Evolutionary conservation across 2,113 vertebrate genomes (phyloP).

Genomic region (Chamaetylas fuelleborni): DNA sequence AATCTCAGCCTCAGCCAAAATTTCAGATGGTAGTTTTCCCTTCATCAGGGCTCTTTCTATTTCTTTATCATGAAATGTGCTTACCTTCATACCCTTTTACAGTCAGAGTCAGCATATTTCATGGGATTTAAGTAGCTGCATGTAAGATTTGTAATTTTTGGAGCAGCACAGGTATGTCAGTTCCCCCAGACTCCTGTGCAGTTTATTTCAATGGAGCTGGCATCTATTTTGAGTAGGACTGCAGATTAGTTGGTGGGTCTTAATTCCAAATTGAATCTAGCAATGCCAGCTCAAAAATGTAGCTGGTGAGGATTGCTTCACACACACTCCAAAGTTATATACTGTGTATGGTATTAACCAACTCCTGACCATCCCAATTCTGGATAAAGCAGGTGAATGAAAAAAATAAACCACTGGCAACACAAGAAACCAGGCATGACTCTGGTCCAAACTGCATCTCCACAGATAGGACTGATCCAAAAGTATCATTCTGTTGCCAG

Average conservation of each 20-base stretch:
- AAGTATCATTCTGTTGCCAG: neutral
- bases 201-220: neutral
- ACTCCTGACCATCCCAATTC: neutral
- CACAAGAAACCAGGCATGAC: fast-evolving
- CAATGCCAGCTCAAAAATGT: neutral
- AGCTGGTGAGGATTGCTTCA: neutral
- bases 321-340: neutral
- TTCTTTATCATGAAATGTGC: neutral
- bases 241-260: neutral
- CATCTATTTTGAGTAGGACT: neutral
- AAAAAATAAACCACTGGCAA: neutral
- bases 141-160: neutral
- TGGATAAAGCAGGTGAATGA: neutral
- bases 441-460: neutral
- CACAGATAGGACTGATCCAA: neutral
- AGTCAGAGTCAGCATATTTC: neutral
- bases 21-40: neutral
- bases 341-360: neutral
- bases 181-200: fast-evolving
- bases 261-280: neutral
- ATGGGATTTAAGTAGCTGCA: neutral
- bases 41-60: neutral
- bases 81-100: neutral
- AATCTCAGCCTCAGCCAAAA: neutral
- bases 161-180: neutral